phyloP scores from a whole-genome alignment of 2,797 vertebrate genomes.

The Notamacropus eugenii region DNA sequence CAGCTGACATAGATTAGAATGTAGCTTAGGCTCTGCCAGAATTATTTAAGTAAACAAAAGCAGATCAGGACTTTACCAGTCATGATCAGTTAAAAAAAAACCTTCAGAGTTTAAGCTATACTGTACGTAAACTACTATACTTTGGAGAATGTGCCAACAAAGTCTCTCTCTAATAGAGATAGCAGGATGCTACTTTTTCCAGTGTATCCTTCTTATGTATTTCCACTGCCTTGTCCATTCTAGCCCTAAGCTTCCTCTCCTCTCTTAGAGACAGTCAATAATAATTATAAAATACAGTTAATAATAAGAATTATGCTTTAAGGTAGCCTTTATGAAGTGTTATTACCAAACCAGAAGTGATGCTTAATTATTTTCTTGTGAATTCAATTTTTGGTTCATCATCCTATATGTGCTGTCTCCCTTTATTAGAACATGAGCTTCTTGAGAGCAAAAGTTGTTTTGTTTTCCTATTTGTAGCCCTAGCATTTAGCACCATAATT shows the following conservation, averaged over 20 bases:
- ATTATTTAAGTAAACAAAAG: slow-evolving; percentile 55
- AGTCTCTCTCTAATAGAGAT: not conserved
- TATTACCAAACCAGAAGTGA: not conserved
- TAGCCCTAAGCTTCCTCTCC: not conserved
- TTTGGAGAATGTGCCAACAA: slow-evolving; percentile 3
- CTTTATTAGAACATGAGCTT: not conserved
- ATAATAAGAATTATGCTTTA: not conserved
- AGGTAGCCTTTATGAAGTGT: not conserved
- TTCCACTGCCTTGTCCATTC: not conserved
- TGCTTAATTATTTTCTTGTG: not conserved
- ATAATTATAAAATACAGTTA: not conserved
- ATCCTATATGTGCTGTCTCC: not conserved
- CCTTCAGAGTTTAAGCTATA: slow-evolving; percentile 21
- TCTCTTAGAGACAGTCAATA: not conserved
- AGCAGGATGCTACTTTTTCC: not conserved
- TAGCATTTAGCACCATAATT: too few species aligned
- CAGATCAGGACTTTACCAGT: slow-evolving; percentile 41
- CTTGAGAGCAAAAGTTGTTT: too few species aligned
- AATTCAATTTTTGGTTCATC: not conserved
- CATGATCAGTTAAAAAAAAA: not conserved
- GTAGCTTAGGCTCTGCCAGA: slow-evolving; percentile 52
- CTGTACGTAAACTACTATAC: slow-evolving; percentile 22
- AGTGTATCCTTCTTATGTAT: slow-evolving; percentile 36
- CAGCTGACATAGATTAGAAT: slow-evolving; percentile 51
- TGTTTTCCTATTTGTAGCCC: too few species aligned